Evolutionary conservation across 2,113 vertebrate species (phyloP), one percentile per base, ranked within the genome.

Genomic region (Passer domesticus): DNA sequence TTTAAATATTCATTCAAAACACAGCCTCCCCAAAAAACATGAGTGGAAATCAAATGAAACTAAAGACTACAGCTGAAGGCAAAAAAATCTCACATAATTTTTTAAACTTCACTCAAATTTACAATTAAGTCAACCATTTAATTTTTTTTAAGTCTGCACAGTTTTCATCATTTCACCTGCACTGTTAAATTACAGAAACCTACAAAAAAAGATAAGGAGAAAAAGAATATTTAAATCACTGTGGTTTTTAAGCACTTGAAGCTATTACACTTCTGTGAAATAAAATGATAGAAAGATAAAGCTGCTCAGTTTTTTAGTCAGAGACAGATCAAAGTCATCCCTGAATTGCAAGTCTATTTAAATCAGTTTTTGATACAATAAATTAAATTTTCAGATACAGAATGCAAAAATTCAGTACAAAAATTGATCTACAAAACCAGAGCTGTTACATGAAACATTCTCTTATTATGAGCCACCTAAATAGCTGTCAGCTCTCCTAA

Each of bases 391-490:
- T 85, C 78, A 93, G 55, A 69, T 35, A 53, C 13, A 67, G 49
- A 87, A 88, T 69, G 47, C 72, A 95, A 94, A 95, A 94, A 88
- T 52, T 30, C 52, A 47, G 81, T 64, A 81, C 68, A 85, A 96
- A 78, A 67, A 78, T 21, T 93, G 55, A 90, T 88, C 82, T 88
- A 62, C 55, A 63, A 84, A 89, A 67, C 2, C 31, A 85, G 43
- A 64, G 74, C 41, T 85, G 63, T 83, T 91, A 86, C 25, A 33
- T 56, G 24, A 92, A 93, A 83, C 35, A 63, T 27, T 80, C 47
- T 60, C 59, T 63, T 41, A 88, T 85, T 91, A 80, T 1, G 8
- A 83, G 43, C n/a, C 82, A 80, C 41, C 43, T 85, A 86, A 93
- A 87, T 22, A 80, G 64, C 44, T 83, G 67, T 83, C 87, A 95